Evolutionary conservation across 1,140 invertebrate genomes (phyloP).

Genomic region (Pogonognathellus flavescens): DNA sequence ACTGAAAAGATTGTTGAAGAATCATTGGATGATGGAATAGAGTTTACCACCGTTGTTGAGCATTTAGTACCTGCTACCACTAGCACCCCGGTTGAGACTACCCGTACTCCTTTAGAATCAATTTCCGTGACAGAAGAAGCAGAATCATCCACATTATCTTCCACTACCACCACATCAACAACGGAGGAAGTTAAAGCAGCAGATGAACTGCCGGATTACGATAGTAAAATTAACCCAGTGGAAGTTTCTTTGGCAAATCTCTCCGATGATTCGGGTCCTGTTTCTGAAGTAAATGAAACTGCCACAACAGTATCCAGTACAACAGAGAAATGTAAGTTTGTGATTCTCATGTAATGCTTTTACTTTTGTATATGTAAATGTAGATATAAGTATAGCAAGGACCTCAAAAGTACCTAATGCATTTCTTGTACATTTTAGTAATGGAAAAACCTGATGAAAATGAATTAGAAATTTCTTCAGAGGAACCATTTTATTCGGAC

Average conservation of each 20-base stretch:
- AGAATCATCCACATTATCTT: not conserved
- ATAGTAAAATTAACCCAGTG: not conserved
- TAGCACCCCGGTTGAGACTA: not conserved
- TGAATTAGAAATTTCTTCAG: not conserved
- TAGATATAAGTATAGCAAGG: no score
- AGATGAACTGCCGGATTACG: not conserved
- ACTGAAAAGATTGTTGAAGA: not conserved
- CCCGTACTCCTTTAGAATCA: not conserved
- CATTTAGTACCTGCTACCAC: not conserved
- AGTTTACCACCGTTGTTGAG: not conserved
- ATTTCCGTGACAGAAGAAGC: not conserved
- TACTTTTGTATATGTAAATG: no score
- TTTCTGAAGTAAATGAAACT: not conserved
- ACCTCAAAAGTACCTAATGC: no score
- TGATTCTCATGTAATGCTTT: no score
- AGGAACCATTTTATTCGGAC: slow-evolving; percentile 24
- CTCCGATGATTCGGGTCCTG: not conserved
- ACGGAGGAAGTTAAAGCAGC: not conserved
- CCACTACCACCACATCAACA: not conserved
- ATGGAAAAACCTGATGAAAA: not conserved
- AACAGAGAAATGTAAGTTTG: not conserved
- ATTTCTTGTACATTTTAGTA: not conserved
- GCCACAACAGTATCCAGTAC: not conserved
- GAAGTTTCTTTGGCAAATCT: not conserved
- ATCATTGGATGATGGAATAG: not conserved